Evolutionary conservation across 1,140 invertebrate species (phyloP).

Genomic region (Conus betulinus): DNA sequence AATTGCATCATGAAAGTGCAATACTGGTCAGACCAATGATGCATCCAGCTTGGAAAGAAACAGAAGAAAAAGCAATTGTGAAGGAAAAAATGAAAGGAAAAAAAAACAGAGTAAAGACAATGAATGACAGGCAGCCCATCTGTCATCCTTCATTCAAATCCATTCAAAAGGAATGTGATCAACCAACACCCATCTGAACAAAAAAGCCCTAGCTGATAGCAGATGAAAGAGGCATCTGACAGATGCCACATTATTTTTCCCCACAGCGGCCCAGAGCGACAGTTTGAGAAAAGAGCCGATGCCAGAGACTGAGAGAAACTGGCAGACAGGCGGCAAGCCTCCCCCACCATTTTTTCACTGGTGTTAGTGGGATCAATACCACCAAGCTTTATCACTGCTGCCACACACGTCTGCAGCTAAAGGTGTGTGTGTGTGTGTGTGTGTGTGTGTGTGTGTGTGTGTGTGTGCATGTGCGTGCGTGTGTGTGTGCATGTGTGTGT

Average conservation of each 20-base stretch:
- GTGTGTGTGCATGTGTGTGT: constrained; percentile 13
- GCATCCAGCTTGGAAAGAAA: too few species aligned
- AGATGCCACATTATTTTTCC: background rate
- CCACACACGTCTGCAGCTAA: background rate
- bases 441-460: background rate
- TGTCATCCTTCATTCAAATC: too few species aligned
- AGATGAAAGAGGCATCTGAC: background rate
- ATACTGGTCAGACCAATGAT: too few species aligned
- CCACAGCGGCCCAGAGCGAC: background rate
- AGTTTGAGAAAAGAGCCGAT: background rate
- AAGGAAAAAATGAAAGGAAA: background rate
- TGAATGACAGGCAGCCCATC: too few species aligned
- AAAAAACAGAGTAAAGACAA: background rate
- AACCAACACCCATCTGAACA: too few species aligned
- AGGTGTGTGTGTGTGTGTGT: background rate
- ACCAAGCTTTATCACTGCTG: background rate
- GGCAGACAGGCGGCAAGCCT: background rate
- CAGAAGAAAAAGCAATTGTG: background rate
- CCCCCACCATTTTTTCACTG: background rate
- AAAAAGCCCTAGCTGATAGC: background rate
- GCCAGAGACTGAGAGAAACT: background rate
- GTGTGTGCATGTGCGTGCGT: constrained; percentile 24
- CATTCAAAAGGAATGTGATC: too few species aligned
- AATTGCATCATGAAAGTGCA: too few species aligned
- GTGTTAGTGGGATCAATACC: background rate